Conservation (phyloP, 2,797 vertebrate species). For the Gobio occitaniae region DNA sequence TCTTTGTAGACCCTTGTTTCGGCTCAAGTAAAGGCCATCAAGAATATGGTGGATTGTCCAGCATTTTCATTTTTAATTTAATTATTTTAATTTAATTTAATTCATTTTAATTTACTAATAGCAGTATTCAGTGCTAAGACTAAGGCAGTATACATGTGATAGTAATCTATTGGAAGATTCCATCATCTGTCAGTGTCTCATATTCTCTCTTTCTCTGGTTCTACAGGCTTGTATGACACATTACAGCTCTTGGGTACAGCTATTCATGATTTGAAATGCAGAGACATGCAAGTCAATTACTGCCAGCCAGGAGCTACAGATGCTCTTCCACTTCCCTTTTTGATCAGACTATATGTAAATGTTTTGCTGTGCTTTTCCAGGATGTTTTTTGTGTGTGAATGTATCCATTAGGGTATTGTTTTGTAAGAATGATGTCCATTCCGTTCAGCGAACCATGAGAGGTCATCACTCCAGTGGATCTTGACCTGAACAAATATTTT, state of each 20-base stretch:
- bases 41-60: not conserved
- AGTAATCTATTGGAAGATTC: not conserved
- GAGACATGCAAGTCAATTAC: conserved; percentile 1
- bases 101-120: not conserved
- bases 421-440: conserved; percentile 27
- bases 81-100: too few relatives aligned
- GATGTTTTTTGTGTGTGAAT: not conserved
- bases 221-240: not conserved
- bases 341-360: conserved; percentile 23
- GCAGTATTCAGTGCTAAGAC: not conserved
- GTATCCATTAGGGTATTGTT: conserved; percentile 21
- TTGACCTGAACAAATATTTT: conserved; percentile 40
- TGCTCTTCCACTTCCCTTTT: conserved; percentile 17
- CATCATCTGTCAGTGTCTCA: not conserved
- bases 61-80: not conserved
- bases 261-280: conserved; percentile 16
- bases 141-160: not conserved
- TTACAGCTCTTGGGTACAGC: not conserved
- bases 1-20: not conserved
- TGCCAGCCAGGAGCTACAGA: not conserved
- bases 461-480: conserved; percentile 17
- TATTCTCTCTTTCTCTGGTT: not conserved
- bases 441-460: not conserved
- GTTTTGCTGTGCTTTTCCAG: conserved; percentile 20
- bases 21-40: not conserved